Evolutionary conservation across 2,888 invertebrate genomes (phyloP).

Genomic region (Drosophila prostipennis): DNA sequence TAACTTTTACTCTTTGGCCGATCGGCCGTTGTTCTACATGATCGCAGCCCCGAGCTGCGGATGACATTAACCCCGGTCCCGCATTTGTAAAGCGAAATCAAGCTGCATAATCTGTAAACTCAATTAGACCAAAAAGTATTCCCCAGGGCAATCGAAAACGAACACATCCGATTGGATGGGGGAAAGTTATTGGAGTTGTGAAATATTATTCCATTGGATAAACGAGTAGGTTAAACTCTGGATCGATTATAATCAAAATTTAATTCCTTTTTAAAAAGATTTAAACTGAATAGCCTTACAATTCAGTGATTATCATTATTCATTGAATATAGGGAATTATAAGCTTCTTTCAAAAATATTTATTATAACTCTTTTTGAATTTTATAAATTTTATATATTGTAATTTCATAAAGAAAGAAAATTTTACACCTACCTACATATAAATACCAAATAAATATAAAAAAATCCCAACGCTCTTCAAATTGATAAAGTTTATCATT

Average conservation of each 20-base stretch:
- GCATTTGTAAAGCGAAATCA: conserved; percentile 21
- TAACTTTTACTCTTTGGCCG: conserved; percentile 67
- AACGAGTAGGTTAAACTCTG: too few relatives aligned
- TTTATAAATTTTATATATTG: too few relatives aligned
- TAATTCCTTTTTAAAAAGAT: too few relatives aligned
- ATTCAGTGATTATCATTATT: too few relatives aligned
- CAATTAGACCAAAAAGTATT: conserved; percentile 68
- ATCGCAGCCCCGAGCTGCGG: conserved; percentile 62
- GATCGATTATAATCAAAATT: too few relatives aligned
- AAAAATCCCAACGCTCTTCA: neutral
- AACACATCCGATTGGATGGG: conserved; percentile 26
- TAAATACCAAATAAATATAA: too few relatives aligned
- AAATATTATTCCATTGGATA: neutral
- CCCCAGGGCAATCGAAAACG: conserved; percentile 42
- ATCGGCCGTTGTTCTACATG: conserved; percentile 22
- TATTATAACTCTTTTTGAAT: too few relatives aligned
- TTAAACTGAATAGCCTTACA: too few relatives aligned
- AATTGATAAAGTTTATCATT: neutral
- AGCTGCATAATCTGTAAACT: conserved; percentile 68
- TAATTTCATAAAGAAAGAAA: too few relatives aligned
- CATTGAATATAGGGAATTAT: too few relatives aligned
- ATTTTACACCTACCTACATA: too few relatives aligned
- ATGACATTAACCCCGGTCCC: conserved; percentile 72
- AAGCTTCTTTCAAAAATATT: too few relatives aligned
- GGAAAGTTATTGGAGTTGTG: conserved; percentile 30